These are phyloP conservation scores for Steinernema scapterisci DNA, from an alignment of 2,888 invertebrate genomes.

Conservation along the genomic window DNA sequence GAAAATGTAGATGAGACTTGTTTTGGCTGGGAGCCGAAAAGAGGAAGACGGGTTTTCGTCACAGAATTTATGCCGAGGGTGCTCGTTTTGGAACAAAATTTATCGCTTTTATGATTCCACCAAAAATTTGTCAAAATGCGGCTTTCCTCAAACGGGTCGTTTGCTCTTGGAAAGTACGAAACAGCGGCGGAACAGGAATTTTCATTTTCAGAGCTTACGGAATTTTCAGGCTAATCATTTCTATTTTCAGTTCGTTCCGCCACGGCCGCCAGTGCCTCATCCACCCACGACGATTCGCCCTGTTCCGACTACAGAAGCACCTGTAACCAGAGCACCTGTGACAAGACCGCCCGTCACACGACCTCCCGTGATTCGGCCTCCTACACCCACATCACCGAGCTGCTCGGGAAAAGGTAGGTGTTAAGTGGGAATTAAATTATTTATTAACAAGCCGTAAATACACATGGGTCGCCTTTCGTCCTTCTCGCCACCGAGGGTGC, in stretches of 20 bases:
- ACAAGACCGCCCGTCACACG: not conserved
- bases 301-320: not conserved
- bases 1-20: too few species aligned
- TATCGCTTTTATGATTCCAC: too few species aligned
- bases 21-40: too few species aligned
- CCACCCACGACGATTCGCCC: not conserved
- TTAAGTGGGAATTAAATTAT: not conserved
- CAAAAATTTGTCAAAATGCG: too few species aligned
- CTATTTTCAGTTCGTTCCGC: not conserved
- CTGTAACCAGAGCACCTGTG: not conserved
- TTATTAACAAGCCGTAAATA: not conserved
- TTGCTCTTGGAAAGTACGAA: too few species aligned
- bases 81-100: too few species aligned
- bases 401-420: constrained; percentile 14
- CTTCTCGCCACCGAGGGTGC: not conserved
- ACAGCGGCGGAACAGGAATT: too few species aligned
- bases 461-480: not conserved
- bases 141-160: too few species aligned
- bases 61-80: too few species aligned
- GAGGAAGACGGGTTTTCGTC: too few species aligned
- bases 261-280: not conserved
- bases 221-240: too few species aligned
- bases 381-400: not conserved
- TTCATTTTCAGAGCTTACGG: too few species aligned
- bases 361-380: not conserved